Conservation (phyloP, 2,113 vertebrate species). For the Prochilodus magdalenae region DNA sequence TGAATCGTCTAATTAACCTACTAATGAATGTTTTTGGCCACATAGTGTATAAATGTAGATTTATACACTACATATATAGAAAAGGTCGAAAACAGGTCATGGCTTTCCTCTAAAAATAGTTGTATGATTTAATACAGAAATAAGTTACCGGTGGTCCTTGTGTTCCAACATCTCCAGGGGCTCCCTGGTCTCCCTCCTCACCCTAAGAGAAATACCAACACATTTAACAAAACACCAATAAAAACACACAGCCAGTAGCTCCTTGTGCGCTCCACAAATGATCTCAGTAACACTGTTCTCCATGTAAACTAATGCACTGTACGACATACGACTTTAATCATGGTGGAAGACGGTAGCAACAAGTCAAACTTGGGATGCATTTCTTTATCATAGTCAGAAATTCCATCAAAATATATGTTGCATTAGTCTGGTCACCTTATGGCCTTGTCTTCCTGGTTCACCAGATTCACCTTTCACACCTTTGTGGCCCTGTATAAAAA, state of each 20-base stretch:
- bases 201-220: slow-evolving; percentile 76
- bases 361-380: not conserved
- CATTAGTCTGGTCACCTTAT: slow-evolving; percentile 83
- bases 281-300: not conserved
- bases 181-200: slow-evolving; percentile 91
- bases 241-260: not conserved
- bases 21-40: not conserved
- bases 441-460: slow-evolving; percentile 96
- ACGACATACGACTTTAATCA: not conserved
- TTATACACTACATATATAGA: no score
- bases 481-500: slow-evolving; percentile 87
- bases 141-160: slow-evolving; percentile 93
- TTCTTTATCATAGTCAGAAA: not conserved
- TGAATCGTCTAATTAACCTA: no score
- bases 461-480: slow-evolving; percentile 93
- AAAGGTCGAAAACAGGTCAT: not conserved
- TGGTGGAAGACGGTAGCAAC: not conserved
- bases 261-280: not conserved
- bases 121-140: slow-evolving; percentile 57
- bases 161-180: slow-evolving; percentile 83
- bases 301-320: not conserved
- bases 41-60: not conserved
- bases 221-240: not conserved
- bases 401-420: not conserved
- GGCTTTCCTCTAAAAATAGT: not conserved